Conservation (phyloP, 64 coral and sea anemone genomes). For the Montipora capricornis region DNA sequence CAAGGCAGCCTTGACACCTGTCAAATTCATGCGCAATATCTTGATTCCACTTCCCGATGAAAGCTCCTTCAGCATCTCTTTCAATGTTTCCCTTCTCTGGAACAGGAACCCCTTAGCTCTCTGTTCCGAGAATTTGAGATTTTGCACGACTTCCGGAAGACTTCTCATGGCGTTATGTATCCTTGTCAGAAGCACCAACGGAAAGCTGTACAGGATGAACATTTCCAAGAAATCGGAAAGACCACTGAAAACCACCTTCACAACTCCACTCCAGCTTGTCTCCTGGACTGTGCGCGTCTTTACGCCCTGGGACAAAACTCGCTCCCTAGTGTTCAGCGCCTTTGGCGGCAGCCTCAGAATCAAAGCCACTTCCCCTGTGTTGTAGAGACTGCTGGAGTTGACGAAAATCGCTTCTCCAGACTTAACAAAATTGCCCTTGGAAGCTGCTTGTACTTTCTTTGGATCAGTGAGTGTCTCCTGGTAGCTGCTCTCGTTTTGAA, state of each 20-base stretch:
- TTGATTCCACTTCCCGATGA: slow-evolving; percentile 55
- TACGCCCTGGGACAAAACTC: not conserved
- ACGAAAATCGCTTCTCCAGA: not conserved
- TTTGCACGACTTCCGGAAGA: slow-evolving; percentile 41
- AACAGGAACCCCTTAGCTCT: slow-evolving; percentile 31
- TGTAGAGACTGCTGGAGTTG: not conserved
- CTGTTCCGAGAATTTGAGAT: slow-evolving; percentile 74
- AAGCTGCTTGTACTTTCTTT: not conserved
- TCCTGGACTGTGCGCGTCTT: not conserved
- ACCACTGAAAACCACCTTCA: slow-evolving; percentile 31
- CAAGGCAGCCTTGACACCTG: slow-evolving; percentile 49
- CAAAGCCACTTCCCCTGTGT: not conserved
- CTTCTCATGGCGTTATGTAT: slow-evolving; percentile 65
- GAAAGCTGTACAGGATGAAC: slow-evolving; percentile 69
- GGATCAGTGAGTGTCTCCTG: not conserved
- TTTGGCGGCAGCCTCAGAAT: not conserved
- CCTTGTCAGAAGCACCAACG: slow-evolving; percentile 71
- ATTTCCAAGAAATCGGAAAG: slow-evolving; percentile 56
- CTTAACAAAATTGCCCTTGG: not conserved
- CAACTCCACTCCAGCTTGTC: slow-evolving; percentile 22
- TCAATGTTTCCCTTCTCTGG: slow-evolving; percentile 33
- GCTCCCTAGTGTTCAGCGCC: not conserved
- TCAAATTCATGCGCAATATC: slow-evolving; percentile 75
- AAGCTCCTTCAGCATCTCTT: slow-evolving; percentile 5
- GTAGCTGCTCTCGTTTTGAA: slow-evolving; percentile 58